Conservation (phyloP, 2,888 invertebrate species). For the Stenodema calcarata region DNA sequence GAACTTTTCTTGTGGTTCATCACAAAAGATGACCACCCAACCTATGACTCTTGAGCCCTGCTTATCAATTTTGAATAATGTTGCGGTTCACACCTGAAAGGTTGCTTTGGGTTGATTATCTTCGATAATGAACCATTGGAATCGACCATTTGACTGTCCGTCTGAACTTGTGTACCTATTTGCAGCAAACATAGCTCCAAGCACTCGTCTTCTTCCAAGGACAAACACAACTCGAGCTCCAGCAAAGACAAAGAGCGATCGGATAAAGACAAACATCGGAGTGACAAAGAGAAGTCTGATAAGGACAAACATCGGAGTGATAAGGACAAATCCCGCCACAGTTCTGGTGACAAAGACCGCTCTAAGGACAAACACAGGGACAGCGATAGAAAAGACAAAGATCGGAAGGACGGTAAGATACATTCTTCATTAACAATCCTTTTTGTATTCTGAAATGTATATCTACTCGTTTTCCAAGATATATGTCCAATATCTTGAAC, state of each 20-base stretch:
- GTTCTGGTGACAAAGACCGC: slow-evolving; percentile 55
- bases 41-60: too few relatives aligned
- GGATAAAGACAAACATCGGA: slow-evolving; percentile 52
- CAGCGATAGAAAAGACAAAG: slow-evolving; percentile 59
- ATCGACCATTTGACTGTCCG: too few relatives aligned
- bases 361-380: slow-evolving; percentile 58
- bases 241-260: slow-evolving; percentile 55
- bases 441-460: background rate
- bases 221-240: slow-evolving; percentile 46
- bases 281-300: slow-evolving; percentile 52
- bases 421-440: background rate
- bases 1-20: too few relatives aligned
- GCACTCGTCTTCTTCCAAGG: slow-evolving; percentile 58
- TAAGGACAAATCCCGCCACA: slow-evolving; percentile 54
- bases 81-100: too few relatives aligned
- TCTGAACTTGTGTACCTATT: background rate
- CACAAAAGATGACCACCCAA: too few relatives aligned
- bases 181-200: slow-evolving; percentile 57
- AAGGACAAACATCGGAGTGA: slow-evolving; percentile 61
- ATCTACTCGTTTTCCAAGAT: background rate
- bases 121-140: too few relatives aligned
- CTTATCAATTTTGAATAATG: too few relatives aligned
- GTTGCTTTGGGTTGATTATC: too few relatives aligned
- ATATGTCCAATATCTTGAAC: too few relatives aligned
- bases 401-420: slow-evolving; percentile 54